A percentile compares a stretch with the other conserved stretches of the same genome.
Conservation (phyloP, 2,888 invertebrate genomes). For the Trichogramma dendrolimi region DNA sequence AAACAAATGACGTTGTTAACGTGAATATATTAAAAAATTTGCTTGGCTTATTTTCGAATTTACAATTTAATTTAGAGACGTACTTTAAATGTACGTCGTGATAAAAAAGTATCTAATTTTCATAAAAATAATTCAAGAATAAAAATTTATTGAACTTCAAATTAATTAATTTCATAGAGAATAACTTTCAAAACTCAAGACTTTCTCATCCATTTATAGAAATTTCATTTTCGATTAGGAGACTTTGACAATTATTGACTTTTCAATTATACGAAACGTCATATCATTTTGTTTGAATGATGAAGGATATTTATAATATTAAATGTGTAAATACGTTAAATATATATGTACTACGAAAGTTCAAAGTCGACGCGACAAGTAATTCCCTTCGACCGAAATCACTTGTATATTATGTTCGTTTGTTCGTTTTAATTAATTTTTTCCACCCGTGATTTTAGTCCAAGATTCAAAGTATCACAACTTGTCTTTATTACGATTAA, state of each 20-base stretch:
- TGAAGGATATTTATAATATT: no score
- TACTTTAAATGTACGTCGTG: conserved; percentile 3
- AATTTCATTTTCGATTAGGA: no score
- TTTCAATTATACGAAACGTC: neutral
- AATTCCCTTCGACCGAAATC: conserved; percentile 10
- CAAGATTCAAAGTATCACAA: conserved; percentile 27
- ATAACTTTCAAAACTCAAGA: conserved; percentile 26
- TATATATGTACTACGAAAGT: conserved; percentile 15
- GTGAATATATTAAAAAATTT: no score
- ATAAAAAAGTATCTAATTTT: no score
- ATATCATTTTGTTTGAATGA: neutral
- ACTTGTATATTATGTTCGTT: conserved; percentile 4
- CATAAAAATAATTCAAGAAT: no score
- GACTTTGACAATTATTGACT: conserved; percentile 13
- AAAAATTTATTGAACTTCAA: conserved; percentile 6
- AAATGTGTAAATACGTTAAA: neutral
- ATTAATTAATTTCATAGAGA: conserved; percentile 12
- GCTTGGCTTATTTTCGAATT: no score
- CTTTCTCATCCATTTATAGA: conserved; percentile 10
- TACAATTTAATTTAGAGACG: neutral
- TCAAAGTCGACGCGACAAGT: conserved; percentile 15
- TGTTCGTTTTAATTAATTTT: conserved; percentile 19
- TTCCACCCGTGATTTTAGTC: conserved; percentile 9
- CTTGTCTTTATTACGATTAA: conserved; percentile 11
- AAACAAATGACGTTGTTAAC: no score